Evolutionary conservation across 1,140 invertebrate species (phyloP), one percentile per base, ranked within the genome.

Genomic region (Eriosoma lanigerum): DNA sequence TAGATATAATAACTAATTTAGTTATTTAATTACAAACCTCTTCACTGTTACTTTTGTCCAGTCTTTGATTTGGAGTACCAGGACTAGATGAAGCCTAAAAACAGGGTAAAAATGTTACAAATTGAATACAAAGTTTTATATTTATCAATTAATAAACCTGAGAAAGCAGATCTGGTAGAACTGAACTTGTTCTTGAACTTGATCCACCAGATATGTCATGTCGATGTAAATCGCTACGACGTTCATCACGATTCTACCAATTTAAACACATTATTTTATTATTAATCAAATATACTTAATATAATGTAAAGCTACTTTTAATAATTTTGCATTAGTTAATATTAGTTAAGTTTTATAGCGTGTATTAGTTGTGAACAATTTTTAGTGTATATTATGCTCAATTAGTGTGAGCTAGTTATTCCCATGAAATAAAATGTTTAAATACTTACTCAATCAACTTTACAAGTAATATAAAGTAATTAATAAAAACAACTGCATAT

Each of bases 81-180:
- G 94, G 93, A 83, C 92, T 92, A 62, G 90, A 89, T 82, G 92
- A 90, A 81, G 93, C 90, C 88, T 93, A 89, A 29, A 83, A 83
- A 81, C 73, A 78, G 29, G 29, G 52, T 15, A 68, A 52, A 29
- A 70, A 70, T 26, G 0, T 72, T 62, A 29, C 17, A 29, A 48
- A 70, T 46, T 48, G 4, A 48, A 48, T 24, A 58, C n/a, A 52
- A 1, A 32, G 8, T 26, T 0, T 21, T 44, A 58, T 24, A 9
- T 68, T 29, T 29, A 75, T 32, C 10, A 19, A 26, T 52, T 5
- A 81, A 48, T 15, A 83, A 83, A 87, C 86, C 84, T 88, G 90
- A 84, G 95, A 96, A 64, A 98, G 89, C 81, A 98, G 89, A 88
- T 98, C 96, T 50, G 96, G 96, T 80, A 98, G 89, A 46, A 98